Base-by-base conservation (phyloP, 2,797 vertebrate genomes). In the Rhinella marina region DNA sequence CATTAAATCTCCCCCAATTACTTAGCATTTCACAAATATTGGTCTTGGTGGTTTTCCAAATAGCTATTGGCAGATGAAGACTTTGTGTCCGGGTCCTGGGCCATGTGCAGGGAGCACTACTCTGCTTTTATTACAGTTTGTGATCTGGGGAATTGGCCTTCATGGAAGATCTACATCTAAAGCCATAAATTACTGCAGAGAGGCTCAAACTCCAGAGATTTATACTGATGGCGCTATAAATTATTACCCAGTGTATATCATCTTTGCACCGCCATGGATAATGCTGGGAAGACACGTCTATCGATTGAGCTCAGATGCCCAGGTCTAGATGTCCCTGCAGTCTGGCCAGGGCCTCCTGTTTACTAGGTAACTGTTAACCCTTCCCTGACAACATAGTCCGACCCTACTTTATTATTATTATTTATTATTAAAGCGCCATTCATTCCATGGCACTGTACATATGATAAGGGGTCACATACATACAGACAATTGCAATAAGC, bases 61-160 rank as follows among this genome's bases (percentile, higher is more conserved):
- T 59, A 52, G 77, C 66, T 81, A 52, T 75, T 88, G 78, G 84
- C 84, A 88, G 57, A 54, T 88, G 77, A 48, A 48, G 73, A 82
- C 57, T 68, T n/a, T 56, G 68, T 62, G 61, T 66, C 10, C 62
- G 50, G 86, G 50, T 82, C 72, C 41, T 27, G 52, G 61, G 70
- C 57, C 21, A 61, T 83, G 72, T 68, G 75, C 61, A 56, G n/a
- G 50, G 27, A 19, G 17, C 52, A 29, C 50, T 84, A 78, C 84
- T 86, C 81, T 86, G 52, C 88, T 89, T 89, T 89, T 89, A 89
- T 82, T 86, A 66, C 88, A 86, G 88, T 89, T 89, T 89, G 84
- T 86, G 88, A 78, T 82, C 85, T 78, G 85, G 85, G 85, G 85
- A 86, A 89, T 89, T 89, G 85, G n/a, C 84, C 85, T 41, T 78